Conservation (phyloP, 2,797 vertebrate species). For the Heliangelus exortis region DNA sequence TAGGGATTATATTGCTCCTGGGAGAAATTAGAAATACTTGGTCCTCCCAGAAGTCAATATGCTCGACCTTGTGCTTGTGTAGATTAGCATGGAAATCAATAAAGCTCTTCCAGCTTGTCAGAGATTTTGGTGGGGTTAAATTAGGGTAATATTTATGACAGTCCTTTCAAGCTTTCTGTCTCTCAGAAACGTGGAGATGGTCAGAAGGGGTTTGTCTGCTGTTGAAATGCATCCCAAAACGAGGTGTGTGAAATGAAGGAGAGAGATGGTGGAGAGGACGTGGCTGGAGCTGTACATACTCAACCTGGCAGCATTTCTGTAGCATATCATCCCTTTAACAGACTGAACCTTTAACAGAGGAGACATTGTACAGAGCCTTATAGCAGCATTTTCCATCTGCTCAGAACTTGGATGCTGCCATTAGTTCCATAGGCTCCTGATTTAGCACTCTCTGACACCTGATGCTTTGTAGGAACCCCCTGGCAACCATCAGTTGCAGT, state of each 20-base stretch:
- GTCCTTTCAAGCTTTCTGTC: background rate
- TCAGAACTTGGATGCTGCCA: conserved; percentile 21
- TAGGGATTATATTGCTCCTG: background rate
- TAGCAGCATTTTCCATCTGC: conserved; percentile 61
- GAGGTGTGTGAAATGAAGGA: background rate
- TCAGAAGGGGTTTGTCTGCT: background rate
- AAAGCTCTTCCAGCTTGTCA: background rate
- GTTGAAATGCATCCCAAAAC: background rate
- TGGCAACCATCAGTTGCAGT: conserved; percentile 52
- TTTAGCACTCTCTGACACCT: conserved; percentile 64
- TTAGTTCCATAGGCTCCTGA: conserved; percentile 54
- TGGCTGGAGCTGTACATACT: background rate
- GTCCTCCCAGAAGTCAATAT: conserved; percentile 1
- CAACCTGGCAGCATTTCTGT: background rate
- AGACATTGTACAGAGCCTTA: background rate
- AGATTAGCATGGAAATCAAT: conserved; percentile 27
- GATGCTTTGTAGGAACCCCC: conserved; percentile 49
- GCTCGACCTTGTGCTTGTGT: background rate
- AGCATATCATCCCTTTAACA: conserved; percentile 2
- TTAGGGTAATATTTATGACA: conserved; percentile 16
- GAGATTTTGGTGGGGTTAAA: conserved; percentile 1
- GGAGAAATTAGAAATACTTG: conserved; percentile 18
- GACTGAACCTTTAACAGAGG: conserved; percentile 16
- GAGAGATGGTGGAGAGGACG: background rate
- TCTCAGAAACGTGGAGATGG: background rate